phyloP scores from a whole-genome alignment of 92 coral and sea anemone genomes.

The Muricea muricata region DNA sequence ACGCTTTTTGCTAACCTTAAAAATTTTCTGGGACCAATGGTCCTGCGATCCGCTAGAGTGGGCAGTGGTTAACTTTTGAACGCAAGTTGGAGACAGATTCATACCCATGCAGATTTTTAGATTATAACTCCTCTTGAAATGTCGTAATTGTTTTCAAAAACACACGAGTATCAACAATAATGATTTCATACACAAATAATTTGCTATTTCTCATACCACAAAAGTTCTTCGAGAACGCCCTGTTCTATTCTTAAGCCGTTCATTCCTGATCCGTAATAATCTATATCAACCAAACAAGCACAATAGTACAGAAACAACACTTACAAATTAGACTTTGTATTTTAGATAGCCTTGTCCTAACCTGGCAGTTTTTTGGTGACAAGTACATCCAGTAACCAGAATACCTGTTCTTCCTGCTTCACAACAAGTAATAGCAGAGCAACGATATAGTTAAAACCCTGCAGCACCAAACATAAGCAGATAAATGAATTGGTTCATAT shows the following conservation, averaged over 20 bases:
- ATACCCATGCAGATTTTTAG: neutral
- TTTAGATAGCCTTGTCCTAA: too few species aligned
- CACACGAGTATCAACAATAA: neutral
- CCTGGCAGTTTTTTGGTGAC: constrained; percentile 86
- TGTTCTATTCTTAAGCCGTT: constrained; percentile 89
- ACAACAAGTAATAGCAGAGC: constrained; percentile 88
- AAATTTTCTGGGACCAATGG: too few species aligned
- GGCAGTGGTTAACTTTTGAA: too few species aligned
- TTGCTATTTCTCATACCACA: constrained; percentile 59
- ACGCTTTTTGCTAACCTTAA: too few species aligned
- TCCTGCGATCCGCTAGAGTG: too few species aligned
- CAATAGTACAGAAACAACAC: neutral
- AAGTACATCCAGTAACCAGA: constrained; percentile 94
- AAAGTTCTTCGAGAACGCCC: constrained; percentile 81
- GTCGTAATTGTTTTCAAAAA: neutral
- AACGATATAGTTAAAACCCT: constrained; percentile 92
- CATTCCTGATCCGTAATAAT: constrained; percentile 91
- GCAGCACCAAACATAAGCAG: neutral
- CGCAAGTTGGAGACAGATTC: too few species aligned
- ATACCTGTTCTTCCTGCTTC: constrained; percentile 83
- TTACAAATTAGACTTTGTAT: too few species aligned
- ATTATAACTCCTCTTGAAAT: neutral
- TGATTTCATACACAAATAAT: neutral
- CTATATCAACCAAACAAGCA: too few species aligned
- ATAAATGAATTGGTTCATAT: neutral